Base-by-base conservation (phyloP, 1,140 invertebrate genomes). In the Telenomus remus region DNA sequence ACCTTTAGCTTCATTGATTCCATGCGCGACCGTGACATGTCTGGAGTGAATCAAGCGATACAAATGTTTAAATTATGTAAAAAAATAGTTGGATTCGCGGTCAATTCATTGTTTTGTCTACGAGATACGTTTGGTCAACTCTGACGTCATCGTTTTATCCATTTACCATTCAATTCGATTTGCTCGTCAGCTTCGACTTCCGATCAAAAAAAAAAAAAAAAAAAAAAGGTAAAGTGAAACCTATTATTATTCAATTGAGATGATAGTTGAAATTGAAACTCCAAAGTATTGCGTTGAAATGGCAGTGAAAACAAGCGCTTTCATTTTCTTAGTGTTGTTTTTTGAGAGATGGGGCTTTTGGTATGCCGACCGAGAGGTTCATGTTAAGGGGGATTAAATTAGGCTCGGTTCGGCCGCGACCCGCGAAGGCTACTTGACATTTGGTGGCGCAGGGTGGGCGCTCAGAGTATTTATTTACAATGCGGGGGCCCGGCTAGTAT, bases 351-450 rank as follows among this genome's bases (percentile, higher is more conserved):
- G 59, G 43, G 44, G 33, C 47, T 63, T 63, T 57, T 55, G 51
- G 35, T 59, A 56, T 19, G 43, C 46, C 33, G n/a, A 42, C 16
- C 27, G 19, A 27, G 19, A 27, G 19, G 47, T 68, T 63, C 43
- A 71, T 44, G 60, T 71, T 43, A 50, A 80, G 73, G 78, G 80
- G 81, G 82, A 84, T 86, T 82, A 83, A 86, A 85, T 85, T 84
- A 82, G 81, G 73, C 56, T 71, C 79, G 79, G 77, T 77, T 78
- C 73, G 69, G 13, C 47, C 64, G 72, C 76, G 49, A 77, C 71
- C 75, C 69, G 70, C 63, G 70, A 19, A 78, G 66, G 79, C 80
- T 87, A 87, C 85, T 87, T 85, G 85, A 87, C 83, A 84, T 87
- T 85, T 85, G 78, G 77, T 79, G 65, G 73, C 59, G 57, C 61